Conservation (phyloP, 2,113 vertebrate species). For the Axis porcinus region DNA sequence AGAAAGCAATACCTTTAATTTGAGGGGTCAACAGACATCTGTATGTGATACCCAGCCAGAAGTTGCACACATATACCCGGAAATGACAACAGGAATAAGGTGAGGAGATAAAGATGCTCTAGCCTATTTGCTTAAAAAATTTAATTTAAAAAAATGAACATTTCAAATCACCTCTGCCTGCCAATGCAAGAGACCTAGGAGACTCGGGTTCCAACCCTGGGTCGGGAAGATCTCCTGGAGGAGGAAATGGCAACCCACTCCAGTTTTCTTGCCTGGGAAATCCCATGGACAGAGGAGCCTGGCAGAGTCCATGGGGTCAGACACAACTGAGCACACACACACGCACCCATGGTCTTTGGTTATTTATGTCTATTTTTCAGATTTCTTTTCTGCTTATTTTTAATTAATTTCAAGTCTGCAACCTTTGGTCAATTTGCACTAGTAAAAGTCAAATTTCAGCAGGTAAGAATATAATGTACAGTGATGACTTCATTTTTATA, state of each 20-base stretch:
- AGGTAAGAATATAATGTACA: not conserved
- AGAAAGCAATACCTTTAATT: not conserved
- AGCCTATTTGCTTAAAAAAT: not conserved
- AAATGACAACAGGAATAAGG: not conserved
- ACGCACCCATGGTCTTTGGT: not conserved
- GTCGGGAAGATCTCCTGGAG: not conserved
- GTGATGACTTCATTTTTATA: not conserved
- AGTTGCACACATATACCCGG: not conserved
- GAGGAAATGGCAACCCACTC: not conserved
- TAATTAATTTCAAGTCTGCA: not conserved
- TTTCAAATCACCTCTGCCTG: not conserved
- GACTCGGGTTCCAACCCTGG: not conserved
- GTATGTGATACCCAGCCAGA: not conserved
- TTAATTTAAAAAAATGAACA: not conserved
- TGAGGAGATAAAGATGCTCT: not conserved
- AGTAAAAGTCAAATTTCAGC: not conserved
- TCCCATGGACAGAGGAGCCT: not conserved
- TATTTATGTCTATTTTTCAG: not conserved
- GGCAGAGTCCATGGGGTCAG: not conserved
- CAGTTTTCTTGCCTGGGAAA: not conserved
- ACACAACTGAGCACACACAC: not conserved
- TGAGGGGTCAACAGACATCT: not conserved
- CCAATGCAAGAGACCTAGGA: not conserved
- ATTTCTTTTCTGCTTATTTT: not conserved
- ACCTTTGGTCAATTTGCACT: not conserved